Evolutionary conservation across 2,888 invertebrate genomes (phyloP), one percentile per base, ranked within the genome.

Genomic region (Theodoxus fluviatilis): DNA sequence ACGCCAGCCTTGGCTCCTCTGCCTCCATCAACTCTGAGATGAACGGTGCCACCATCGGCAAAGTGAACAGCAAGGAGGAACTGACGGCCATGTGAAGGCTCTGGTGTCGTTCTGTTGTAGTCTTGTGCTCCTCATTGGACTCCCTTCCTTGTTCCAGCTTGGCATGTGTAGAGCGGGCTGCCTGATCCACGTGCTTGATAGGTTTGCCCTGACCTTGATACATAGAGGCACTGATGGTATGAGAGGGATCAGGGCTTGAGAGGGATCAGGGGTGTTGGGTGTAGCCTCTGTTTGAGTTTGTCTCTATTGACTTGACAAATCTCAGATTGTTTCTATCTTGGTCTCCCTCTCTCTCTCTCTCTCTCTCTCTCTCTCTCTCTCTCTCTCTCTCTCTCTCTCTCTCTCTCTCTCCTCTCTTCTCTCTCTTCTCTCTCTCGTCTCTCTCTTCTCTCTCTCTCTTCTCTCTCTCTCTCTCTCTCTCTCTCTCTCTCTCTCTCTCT

Each of bases 1-100:
- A n/a, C n/a, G n/a, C n/a, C n/a, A n/a, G n/a, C n/a, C n/a, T n/a
- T n/a, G n/a, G n/a, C n/a, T n/a, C n/a, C n/a, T n/a, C n/a, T n/a
- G n/a, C n/a, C n/a, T n/a, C n/a, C n/a, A n/a, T n/a, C n/a, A n/a
- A n/a, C n/a, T n/a, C n/a, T n/a, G 75, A 69, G 15, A 33, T 40
- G 22, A 25, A 25, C 31, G 57, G 37, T 4, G 59, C 43, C 2
- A 35, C 40, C 6, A 64, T 40, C 31, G 73, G 69, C 33, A 74
- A 73, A 37, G 71, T 75, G 37, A 75, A 75, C 68, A 74, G 74
- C 65, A 52, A 70, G 15, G 75, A 73, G 65, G 73, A 74, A 38
- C 49, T 74, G 47, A 75, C 74, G 28, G 69, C 59, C 28, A 75
- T 75, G 75, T 75, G 66, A 71, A 64, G n/a, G n/a, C 38, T 31